Evolutionary conservation across 2,888 invertebrate genomes (phyloP).

Genomic region (Drosophila sordidapex): DNA sequence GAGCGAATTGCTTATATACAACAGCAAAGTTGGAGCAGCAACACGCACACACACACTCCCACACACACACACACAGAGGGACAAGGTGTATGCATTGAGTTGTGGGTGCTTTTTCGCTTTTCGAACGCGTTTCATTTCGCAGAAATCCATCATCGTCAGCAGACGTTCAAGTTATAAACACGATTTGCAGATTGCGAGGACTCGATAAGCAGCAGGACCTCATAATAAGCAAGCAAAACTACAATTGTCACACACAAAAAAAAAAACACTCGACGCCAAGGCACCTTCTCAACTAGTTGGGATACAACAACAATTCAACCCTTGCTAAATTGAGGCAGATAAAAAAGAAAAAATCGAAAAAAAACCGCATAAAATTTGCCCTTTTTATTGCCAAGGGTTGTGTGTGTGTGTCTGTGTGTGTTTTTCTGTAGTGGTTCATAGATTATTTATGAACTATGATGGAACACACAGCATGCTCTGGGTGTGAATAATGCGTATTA

Average conservation of each 20-base stretch:
- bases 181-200: slow-evolving; percentile 29
- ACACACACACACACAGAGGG: neutral
- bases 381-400: slow-evolving; percentile 26
- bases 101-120: slow-evolving; percentile 38
- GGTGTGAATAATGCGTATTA: slow-evolving; percentile 63
- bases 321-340: slow-evolving; percentile 6
- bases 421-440: slow-evolving; percentile 23
- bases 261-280: neutral
- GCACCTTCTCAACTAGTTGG: neutral
- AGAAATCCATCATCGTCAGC: slow-evolving; percentile 73
- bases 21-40: slow-evolving; percentile 1
- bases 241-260: neutral
- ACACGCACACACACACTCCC: neutral
- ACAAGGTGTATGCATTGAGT: slow-evolving; percentile 5
- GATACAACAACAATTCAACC: slow-evolving; percentile 27
- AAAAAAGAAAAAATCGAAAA: neutral
- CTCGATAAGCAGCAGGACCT: slow-evolving; percentile 40
- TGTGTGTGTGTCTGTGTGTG: slow-evolving; percentile 1
- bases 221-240: slow-evolving; percentile 8
- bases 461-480: slow-evolving; percentile 7
- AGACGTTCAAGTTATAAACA: slow-evolving; percentile 43
- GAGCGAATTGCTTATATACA: slow-evolving; percentile 30
- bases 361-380: slow-evolving; percentile 28
- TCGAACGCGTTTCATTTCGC: slow-evolving; percentile 50
- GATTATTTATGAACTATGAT: slow-evolving; percentile 54